Evolutionary conservation across 1,140 invertebrate genomes (phyloP), one percentile per base, ranked within the genome.

Genomic region (Diachasma alloeum): DNA sequence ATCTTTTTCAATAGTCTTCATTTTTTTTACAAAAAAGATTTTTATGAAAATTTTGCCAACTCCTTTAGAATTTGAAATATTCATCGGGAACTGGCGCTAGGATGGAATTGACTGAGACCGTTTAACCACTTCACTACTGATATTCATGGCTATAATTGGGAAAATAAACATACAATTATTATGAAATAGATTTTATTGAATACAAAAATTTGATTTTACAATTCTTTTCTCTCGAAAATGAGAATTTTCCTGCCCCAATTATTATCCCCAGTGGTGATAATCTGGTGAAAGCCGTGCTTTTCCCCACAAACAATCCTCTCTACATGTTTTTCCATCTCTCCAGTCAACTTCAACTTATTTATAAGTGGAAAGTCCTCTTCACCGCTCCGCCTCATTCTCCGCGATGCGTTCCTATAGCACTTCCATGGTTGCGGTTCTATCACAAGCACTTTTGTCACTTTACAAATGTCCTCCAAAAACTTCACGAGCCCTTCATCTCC

Each of bases 371-470:
- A 96, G 15, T 88, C 86, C 4, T 80, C 84, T 53, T 88, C 86
- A 0, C 92, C 91, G 19, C 91, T 88, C 80, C 91, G 90, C 80
- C 93, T 93, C 77, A 96, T 83, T 79, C 95, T 90, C 81, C 93
- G 92, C 13, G 93, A 91, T 0, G 95, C 95, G 73, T 91, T 93
- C 85, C 91, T 91, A 78, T 96, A 96, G 83, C 95, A 95, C 81
- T 93, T 95, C 94, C 95, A 96, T 5, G 93, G 92, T 83, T 96
- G 95, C 4, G 95, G 94, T 87, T 96, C 95, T 74, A 96, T 90
- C 0, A 96, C 89, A 9, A 96, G 83, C 44, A 92, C 88, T 46
- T 91, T 88, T 0, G 92, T 85, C 10, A 91, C 75, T 19, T 83
- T 75, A 66, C 91, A 91, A 4, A 94, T 85, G 19, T 90, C 89